These are phyloP conservation scores for Nyctibius grandis DNA, from an alignment of 2,797 vertebrate species.

Conservation along the genomic window DNA sequence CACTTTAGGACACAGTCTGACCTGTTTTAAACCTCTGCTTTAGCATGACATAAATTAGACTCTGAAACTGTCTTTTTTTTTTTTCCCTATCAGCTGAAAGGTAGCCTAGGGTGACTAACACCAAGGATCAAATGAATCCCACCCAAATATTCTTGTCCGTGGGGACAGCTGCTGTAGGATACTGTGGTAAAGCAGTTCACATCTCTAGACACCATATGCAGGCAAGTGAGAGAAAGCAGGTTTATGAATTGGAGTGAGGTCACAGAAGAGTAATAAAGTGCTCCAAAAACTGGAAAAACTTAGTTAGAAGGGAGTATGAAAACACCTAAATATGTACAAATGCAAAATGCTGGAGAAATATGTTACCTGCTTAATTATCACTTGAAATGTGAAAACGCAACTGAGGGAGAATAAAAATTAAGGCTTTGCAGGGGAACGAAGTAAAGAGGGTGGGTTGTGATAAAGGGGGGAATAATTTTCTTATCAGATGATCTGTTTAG, in stretches of 20 bases:
- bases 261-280: background rate
- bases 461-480: background rate
- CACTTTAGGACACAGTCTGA: background rate
- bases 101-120: background rate
- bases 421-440: background rate
- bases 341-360: background rate
- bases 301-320: background rate
- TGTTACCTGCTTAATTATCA: background rate
- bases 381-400: background rate
- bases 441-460: background rate
- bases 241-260: background rate
- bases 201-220: background rate
- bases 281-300: background rate
- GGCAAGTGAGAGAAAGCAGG: background rate
- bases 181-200: background rate
- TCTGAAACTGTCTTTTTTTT: background rate
- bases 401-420: background rate
- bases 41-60: background rate
- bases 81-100: background rate
- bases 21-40: background rate
- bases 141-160: background rate
- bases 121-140: background rate
- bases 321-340: background rate
- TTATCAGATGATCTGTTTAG: constrained; percentile 14
- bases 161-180: background rate